A percentile compares a stretch with the other conserved stretches of the same genome.
phyloP scores from a whole-genome alignment of 2,797 vertebrate genomes.

The Nyctibius grandis region DNA sequence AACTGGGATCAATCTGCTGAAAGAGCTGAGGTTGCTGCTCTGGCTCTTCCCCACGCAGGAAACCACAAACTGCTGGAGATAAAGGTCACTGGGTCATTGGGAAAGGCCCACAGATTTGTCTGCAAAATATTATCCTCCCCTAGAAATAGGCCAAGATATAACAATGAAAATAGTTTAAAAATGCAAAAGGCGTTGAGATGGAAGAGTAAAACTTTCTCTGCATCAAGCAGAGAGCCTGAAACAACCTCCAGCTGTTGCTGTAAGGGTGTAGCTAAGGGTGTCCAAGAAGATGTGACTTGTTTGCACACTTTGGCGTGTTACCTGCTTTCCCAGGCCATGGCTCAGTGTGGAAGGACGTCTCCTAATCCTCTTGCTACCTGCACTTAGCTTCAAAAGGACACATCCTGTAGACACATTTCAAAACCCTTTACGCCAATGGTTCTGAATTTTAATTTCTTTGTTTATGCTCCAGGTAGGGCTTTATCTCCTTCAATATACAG shows the following conservation, averaged over 20 bases:
- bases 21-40: slow-evolving; percentile 34
- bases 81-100: slow-evolving; percentile 48
- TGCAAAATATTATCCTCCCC: slow-evolving; percentile 46
- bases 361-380: neutral
- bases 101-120: slow-evolving; percentile 40
- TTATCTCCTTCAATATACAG: slow-evolving; percentile 4
- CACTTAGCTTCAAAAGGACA: neutral
- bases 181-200: neutral
- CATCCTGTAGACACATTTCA: neutral
- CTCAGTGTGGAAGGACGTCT: neutral
- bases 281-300: neutral
- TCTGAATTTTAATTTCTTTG: slow-evolving; percentile 2
- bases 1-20: slow-evolving; percentile 10
- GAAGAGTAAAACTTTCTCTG: neutral
- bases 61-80: slow-evolving; percentile 55
- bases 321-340: neutral
- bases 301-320: neutral
- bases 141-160: slow-evolving; percentile 23
- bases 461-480: slow-evolving; percentile 26
- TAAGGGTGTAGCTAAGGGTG: neutral
- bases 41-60: slow-evolving; percentile 55
- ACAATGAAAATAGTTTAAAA: slow-evolving; percentile 31
- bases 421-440: neutral
- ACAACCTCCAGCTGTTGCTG: neutral
- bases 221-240: neutral